phyloP scores from a whole-genome alignment of 2,797 vertebrate species.

The Myioborus miniatus region DNA sequence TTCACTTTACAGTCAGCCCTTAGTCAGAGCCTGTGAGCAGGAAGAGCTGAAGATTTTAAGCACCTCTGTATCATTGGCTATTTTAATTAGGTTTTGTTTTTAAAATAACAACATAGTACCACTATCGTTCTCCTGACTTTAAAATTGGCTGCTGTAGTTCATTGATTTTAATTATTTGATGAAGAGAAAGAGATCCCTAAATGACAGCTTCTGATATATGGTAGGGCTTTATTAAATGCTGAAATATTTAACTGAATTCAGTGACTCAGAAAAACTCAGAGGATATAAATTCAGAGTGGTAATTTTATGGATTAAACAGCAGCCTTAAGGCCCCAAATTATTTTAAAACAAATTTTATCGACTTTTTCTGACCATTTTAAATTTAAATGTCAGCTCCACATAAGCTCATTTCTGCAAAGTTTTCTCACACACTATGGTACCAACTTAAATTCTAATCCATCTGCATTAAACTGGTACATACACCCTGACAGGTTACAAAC shows the following conservation, averaged over 20 bases:
- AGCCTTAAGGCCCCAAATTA: conserved; percentile 31
- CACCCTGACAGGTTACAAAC: neutral
- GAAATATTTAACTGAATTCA: conserved; percentile 59
- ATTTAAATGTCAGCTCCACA: conserved; percentile 31
- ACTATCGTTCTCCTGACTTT: neutral
- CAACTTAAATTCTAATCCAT: neutral
- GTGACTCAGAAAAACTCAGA: conserved; percentile 20
- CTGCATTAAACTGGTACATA: neutral
- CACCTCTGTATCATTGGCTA: neutral
- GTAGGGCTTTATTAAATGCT: conserved; percentile 21
- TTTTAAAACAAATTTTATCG: conserved; percentile 30
- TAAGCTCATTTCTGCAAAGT: neutral
- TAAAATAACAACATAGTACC: neutral
- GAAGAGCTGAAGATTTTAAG: neutral
- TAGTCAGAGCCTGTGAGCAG: neutral
- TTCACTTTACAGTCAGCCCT: neutral
- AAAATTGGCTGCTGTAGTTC: neutral
- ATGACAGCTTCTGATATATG: neutral
- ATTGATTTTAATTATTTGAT: conserved; percentile 13
- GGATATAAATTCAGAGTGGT: conserved; percentile 13
- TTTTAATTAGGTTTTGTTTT: neutral
- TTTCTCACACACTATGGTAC: neutral
- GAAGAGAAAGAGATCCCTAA: neutral
- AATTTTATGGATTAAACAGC: conserved; percentile 41
- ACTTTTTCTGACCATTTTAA: neutral